Percentiles rank a stretch among this genome's conserved stretches.
phyloP scores from a whole-genome alignment of 2,888 invertebrate genomes.

The Nomada hirtipes region DNA sequence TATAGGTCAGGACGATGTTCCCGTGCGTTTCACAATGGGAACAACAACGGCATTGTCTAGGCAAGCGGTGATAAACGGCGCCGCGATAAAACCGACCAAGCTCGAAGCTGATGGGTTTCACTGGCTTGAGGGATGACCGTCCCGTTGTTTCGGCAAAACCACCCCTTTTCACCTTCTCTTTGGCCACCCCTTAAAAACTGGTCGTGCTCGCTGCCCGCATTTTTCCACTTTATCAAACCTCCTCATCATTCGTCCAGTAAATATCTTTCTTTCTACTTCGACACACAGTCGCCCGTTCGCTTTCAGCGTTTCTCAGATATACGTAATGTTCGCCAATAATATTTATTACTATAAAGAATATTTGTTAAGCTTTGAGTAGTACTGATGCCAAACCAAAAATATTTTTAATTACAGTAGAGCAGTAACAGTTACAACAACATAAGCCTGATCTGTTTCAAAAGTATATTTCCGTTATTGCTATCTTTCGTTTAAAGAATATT shows the following conservation, averaged over 20 bases:
- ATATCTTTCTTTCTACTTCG: constrained; percentile 68
- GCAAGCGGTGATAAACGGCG: constrained; percentile 80
- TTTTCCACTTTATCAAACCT: constrained; percentile 71
- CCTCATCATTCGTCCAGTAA: constrained; percentile 60
- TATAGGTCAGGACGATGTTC: constrained; percentile 73
- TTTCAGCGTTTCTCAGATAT: constrained; percentile 47
- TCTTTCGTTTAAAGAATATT: no score
- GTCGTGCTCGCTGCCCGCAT: constrained; percentile 52
- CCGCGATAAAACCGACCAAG: constrained; percentile 78
- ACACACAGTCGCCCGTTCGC: constrained; percentile 51
- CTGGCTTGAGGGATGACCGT: constrained; percentile 75
- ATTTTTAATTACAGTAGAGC: constrained; percentile 2
- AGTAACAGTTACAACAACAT: no score
- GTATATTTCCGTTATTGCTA: no score
- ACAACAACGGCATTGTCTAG: constrained; percentile 77
- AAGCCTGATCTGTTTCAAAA: no score
- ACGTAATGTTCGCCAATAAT: constrained; percentile 42
- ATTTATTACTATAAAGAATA: neutral
- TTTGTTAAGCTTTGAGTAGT: neutral
- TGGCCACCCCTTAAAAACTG: neutral
- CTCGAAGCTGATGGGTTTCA: constrained; percentile 72
- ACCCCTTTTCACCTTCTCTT: constrained; percentile 12
- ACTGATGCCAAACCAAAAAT: neutral
- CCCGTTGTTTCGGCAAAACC: constrained; percentile 68
- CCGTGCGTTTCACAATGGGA: constrained; percentile 70